Conservation (phyloP, 2,888 invertebrate genomes). For the Erebia palarica region DNA sequence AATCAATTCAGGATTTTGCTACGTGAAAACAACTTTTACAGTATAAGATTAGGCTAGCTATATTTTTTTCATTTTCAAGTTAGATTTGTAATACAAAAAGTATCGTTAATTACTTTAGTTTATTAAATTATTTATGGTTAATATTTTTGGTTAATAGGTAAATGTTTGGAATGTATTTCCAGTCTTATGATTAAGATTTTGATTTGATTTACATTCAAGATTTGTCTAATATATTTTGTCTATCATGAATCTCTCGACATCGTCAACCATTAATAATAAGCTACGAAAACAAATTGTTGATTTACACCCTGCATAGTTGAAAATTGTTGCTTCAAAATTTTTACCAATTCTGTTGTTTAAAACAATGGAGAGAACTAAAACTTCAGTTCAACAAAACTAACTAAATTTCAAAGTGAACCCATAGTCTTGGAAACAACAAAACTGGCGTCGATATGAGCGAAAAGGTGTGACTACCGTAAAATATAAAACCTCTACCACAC, state of each 20-base stretch:
- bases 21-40: too few species aligned
- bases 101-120: neutral
- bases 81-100: too few species aligned
- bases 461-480: constrained; percentile 22
- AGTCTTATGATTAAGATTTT: neutral
- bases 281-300: neutral
- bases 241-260: too few species aligned
- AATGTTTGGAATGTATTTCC: neutral
- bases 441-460: neutral
- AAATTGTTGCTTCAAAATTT: constrained; percentile 15
- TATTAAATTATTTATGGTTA: neutral
- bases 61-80: too few species aligned
- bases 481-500: constrained; percentile 10
- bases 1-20: neutral
- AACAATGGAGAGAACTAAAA: neutral
- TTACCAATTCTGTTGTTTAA: constrained; percentile 2
- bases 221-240: too few species aligned
- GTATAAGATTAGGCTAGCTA: too few species aligned
- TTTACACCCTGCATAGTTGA: constrained; percentile 18
- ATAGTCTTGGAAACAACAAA: constrained; percentile 1
- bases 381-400: neutral
- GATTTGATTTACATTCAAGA: neutral
- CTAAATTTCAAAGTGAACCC: neutral
- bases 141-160: neutral
- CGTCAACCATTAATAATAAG: too few species aligned